Evolutionary conservation across 2,113 vertebrate genomes (phyloP), one percentile per base, ranked within the genome.

Genomic region (Scomber colias): DNA sequence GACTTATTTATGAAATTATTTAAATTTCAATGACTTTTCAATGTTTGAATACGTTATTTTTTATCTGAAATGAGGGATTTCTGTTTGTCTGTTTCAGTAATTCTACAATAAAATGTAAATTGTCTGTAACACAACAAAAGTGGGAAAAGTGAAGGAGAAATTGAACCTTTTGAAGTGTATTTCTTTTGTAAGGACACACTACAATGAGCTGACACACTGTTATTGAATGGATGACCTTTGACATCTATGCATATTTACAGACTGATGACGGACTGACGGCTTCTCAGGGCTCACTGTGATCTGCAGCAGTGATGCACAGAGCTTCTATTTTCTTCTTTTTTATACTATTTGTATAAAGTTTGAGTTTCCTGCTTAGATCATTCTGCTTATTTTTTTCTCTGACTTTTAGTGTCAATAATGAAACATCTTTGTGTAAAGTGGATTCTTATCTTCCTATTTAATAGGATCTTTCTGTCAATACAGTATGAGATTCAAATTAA

Each of bases 261-360:
- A 70, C 44, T 35, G 49, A 61, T 54, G 24, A 27, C 24, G 49
- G 30, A 70, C 57, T 66, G n/a, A 55, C 17, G 35, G 48, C 50
- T 73, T 40, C 51, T 79, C 77, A 76, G 75, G 80, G 53, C 68
- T 84, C 66, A 62, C 71, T 75, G 61, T 60, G 64, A 65, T 46
- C 51, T 46, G 61, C n/a, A 59, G 44, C 54, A 21, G 67, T 21
- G 24, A 74, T 14, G 12, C 14, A 71, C 27, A 64, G 4, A 77
- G 14, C 59, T 63, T 83, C 17, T 60, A 61, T 79, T 64, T 87
- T 71, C 49, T 68, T 30, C n/a, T 17, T 84, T 81, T 91, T 82
- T 57, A 74, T 85, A 83, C 69, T 14, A 13, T 73, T 82, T 87
- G 19, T 63, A 76, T 50, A 12, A 65, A 3, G 50, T 54, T 27